Percentiles rank a stretch among this genome's conserved stretches.
Evolutionary conservation across 2,797 vertebrate species (phyloP).

Genomic region (Macroramphosus scolopax): DNA sequence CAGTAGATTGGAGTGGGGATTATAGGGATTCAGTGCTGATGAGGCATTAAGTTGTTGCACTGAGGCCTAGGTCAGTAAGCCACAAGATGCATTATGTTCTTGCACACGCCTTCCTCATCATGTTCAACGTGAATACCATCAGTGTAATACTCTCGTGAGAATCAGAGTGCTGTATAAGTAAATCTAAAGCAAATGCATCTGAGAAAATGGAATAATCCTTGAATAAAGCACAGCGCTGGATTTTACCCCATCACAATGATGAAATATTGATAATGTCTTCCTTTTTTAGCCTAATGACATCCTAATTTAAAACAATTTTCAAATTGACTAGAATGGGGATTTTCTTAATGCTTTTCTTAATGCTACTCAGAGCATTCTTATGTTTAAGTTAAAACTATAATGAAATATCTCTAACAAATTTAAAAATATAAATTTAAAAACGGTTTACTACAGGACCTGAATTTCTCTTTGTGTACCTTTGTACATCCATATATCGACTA

Average conservation of each 20-base stretch:
- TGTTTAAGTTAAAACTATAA: no score
- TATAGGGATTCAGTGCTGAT: conserved; percentile 49
- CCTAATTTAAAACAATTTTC: background rate
- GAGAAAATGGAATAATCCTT: conserved; percentile 3
- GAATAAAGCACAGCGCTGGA: background rate
- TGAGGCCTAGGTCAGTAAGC: conserved; percentile 44
- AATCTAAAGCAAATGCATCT: conserved; percentile 24
- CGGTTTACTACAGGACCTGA: no score
- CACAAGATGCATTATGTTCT: conserved; percentile 37
- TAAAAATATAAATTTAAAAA: no score
- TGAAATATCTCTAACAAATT: no score
- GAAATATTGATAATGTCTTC: no score
- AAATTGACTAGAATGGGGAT: background rate
- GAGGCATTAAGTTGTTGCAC: conserved; percentile 51
- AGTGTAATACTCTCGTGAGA: conserved; percentile 17
- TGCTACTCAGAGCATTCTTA: no score
- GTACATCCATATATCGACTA: no score
- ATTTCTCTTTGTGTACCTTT: no score
- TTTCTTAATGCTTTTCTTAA: no score
- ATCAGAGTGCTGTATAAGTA: background rate
- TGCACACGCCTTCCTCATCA: conserved; percentile 11
- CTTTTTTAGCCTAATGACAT: background rate
- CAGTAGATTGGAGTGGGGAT: conserved; percentile 41
- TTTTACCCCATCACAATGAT: no score
- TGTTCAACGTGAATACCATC: conserved; percentile 29